phyloP scores from a whole-genome alignment of 2,888 invertebrate genomes.

The Drosophila yooni region DNA sequence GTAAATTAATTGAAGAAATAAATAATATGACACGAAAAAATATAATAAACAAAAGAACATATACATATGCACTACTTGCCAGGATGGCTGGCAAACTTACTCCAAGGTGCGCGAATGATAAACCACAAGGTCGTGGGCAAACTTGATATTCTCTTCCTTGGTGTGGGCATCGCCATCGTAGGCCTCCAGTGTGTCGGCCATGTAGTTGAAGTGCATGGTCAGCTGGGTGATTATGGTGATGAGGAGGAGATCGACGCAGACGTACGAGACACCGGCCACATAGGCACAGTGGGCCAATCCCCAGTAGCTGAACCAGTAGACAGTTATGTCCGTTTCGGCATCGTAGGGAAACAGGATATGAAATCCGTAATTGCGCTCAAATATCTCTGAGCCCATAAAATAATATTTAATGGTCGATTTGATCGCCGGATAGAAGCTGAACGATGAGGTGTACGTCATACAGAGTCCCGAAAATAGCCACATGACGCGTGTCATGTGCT shows the following conservation, averaged over 20 bases:
- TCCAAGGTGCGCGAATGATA: constrained; percentile 65
- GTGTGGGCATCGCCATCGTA: constrained; percentile 54
- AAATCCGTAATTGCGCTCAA: constrained; percentile 69
- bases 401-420: constrained; percentile 63
- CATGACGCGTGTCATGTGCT: constrained; percentile 65
- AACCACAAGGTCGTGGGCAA: constrained; percentile 40
- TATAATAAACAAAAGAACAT: no score
- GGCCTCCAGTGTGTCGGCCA: constrained; percentile 61
- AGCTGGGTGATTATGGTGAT: constrained; percentile 75
- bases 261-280: constrained; percentile 74
- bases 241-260: constrained; percentile 77
- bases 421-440: constrained; percentile 76
- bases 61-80: no score
- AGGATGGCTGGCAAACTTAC: constrained; percentile 43
- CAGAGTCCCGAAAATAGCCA: constrained; percentile 67
- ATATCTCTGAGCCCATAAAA: constrained; percentile 63
- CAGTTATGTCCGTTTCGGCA: constrained; percentile 47
- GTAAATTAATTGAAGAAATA: no score
- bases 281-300: constrained; percentile 70
- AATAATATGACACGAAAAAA: no score
- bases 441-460: constrained; percentile 74
- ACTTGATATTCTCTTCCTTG: constrained; percentile 58
- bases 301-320: constrained; percentile 71
- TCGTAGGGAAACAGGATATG: constrained; percentile 67
- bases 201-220: constrained; percentile 75